Conservation (phyloP, 2,113 vertebrate species). For the Podarcis cretensis region DNA sequence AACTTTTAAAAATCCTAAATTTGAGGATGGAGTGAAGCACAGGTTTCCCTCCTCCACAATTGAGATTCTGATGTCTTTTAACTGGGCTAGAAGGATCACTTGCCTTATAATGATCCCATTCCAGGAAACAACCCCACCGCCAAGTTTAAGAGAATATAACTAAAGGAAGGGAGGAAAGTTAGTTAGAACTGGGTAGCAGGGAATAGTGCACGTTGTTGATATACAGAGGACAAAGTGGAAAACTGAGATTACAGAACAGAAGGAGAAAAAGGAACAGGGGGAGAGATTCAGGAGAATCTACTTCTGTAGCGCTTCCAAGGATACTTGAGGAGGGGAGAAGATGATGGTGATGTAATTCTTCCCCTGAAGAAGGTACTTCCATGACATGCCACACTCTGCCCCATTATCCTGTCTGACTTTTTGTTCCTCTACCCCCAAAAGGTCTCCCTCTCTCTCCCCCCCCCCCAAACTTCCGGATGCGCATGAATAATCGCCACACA, state of each 20-base stretch:
- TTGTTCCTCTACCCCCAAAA: not conserved
- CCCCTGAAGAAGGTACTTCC: not conserved
- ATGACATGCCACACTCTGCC: conserved; percentile 39
- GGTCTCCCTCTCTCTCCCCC: not conserved
- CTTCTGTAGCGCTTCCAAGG: not conserved
- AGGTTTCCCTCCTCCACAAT: not conserved
- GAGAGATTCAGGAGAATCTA: not conserved
- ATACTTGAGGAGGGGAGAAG: not conserved
- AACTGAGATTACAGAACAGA: not conserved
- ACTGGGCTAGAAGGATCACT: not conserved
- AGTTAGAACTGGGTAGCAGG: not conserved
- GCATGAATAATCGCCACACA: not conserved
- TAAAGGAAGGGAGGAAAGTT: rapidly evolving
- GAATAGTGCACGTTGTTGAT: not conserved
- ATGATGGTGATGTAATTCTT: not conserved
- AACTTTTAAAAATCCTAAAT: not conserved
- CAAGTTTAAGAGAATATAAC: not conserved
- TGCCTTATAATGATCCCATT: not conserved
- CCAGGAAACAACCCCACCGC: not conserved
- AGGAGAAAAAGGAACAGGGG: not conserved
- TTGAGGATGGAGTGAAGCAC: not conserved
- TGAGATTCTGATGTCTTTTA: not conserved
- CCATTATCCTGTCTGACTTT: not conserved
- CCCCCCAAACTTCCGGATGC: not conserved
- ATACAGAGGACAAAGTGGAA: rapidly evolving